Evolutionary conservation across 2,797 vertebrate species (phyloP), one percentile per base, ranked within the genome.

Genomic region (Cottoperca gobio): DNA sequence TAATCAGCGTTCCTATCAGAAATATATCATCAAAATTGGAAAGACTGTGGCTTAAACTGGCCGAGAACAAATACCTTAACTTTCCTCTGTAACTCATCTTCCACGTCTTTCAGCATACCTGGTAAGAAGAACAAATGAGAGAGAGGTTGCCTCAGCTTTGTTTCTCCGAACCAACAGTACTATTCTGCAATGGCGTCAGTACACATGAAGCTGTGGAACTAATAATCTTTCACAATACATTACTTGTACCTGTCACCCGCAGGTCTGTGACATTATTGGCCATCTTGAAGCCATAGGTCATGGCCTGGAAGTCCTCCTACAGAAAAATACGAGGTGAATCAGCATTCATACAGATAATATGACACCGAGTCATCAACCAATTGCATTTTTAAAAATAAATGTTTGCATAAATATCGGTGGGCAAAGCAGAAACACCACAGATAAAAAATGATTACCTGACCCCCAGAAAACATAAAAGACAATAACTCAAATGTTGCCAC

Each of bases 211-310:
- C 33, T 62, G 52, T 5, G 23, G 26, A 35, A 31, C 45, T 28
- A 5, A 55, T 17, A 5, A 59, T 50, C 11, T 5, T 54, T 67
- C 2, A 78, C 46, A 40, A 2, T 10, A 42, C 4, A 50, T 16
- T 5, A 33, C 13, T 48, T 45, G 71, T 95, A 99, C 98, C 98
- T 94, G 98, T 99, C 84, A 99, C 98, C 84, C 98, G 95, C 85
- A 99, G 94, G 93, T 99, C 98, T 71, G 98, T 99, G 57, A 99
- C 97, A 79, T 95, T 99, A 90, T 98, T 99, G 60, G 97, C 98
- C 98, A 99, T 99, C 94, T 99, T 99, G 93, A 99, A 99, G 82
- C 98, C 98, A 0, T 99, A 99, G 2, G 98, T 99, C 98, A 99
- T 99, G 53, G 98, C 98, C 87, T 99, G 98, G 92, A 99, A 99